Conservation (phyloP, 2,113 vertebrate species). For the Sarotherodon lohbergeri region DNA sequence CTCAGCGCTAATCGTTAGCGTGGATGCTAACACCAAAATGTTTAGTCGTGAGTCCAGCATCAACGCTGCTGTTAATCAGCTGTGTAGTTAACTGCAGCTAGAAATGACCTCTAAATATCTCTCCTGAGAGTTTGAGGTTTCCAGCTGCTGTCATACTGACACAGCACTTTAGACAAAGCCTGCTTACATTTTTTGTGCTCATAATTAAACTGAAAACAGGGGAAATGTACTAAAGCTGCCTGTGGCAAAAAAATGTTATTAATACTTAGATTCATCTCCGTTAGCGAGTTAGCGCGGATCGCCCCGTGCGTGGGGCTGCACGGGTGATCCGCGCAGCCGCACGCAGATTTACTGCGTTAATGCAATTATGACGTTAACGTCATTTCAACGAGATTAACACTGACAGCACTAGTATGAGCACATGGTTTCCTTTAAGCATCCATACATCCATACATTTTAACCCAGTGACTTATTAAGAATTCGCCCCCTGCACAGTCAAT, state of each 20-base stretch:
- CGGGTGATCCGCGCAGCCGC: too few relatives aligned
- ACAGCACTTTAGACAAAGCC: not conserved
- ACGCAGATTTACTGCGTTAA: too few relatives aligned
- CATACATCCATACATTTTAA: too few relatives aligned
- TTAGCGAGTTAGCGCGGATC: too few relatives aligned
- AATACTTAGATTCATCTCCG: not conserved
- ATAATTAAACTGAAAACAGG: not conserved
- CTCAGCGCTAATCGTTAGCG: too few relatives aligned
- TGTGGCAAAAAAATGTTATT: not conserved
- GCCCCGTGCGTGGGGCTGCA: fast-evolving
- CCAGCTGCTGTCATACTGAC: not conserved
- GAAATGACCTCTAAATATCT: fast-evolving
- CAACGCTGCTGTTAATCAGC: not conserved
- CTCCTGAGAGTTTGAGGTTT: not conserved
- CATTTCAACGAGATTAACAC: too few relatives aligned
- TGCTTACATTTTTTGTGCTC: not conserved
- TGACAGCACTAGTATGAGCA: too few relatives aligned
- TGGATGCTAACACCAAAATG: not conserved
- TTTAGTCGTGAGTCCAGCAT: not conserved
- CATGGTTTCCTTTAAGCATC: too few relatives aligned
- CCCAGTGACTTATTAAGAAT: too few relatives aligned
- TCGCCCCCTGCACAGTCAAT: not conserved
- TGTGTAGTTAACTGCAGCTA: not conserved
- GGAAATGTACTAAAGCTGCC: not conserved
- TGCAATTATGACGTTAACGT: too few relatives aligned